Base-by-base conservation (phyloP, 2,888 invertebrate genomes). In the Eristalis pertinax region DNA sequence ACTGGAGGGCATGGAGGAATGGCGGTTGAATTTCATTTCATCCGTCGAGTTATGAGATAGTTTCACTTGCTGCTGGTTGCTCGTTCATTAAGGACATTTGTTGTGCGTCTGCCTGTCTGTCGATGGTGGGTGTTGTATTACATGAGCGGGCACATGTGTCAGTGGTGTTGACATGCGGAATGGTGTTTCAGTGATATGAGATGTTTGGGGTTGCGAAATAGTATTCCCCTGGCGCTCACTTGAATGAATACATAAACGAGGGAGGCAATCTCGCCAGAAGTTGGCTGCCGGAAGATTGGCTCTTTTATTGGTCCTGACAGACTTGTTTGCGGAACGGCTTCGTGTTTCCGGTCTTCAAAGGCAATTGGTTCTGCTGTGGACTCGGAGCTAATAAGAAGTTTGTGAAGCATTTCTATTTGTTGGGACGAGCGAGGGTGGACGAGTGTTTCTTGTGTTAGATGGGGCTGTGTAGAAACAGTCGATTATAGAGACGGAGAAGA, bases 11-110 rank as follows among this genome's bases (percentile, higher is more conserved):
- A 24, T 22, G 29, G 10, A 32, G 7, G 8, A 73, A 69, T 19
- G 63, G 11, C 58, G 83, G 67, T 86, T 88, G 74, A 87, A 81
- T 84, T 82, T 87, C 83, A 72, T 84, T 79, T 79, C 80, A 62
- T 35, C 26, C 29, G 62, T 26, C 29, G 67, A 67, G 35, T 60
- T 80, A 56, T 67, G 67, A 62, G 67, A 43, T 62, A n/a, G 62
- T 35, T 73, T 60, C 24, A 19, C 50, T 50, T 32, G 24, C 24
- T 60, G 43, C 15, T 41, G 11, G 29, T 68, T 50, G 38, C 15
- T 60, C 15, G 4, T 60, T 60, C 26, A 26, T 60, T 60, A 50
- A 10, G 19, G 50, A 50, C 50, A 50, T 29, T 60, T 60, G 24
- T 60, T 26, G 26, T 60, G 26, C 24, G 11, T 26, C 13, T 24